phyloP scores from a whole-genome alignment of 2,113 vertebrate species.

The Phasianus colchicus region DNA sequence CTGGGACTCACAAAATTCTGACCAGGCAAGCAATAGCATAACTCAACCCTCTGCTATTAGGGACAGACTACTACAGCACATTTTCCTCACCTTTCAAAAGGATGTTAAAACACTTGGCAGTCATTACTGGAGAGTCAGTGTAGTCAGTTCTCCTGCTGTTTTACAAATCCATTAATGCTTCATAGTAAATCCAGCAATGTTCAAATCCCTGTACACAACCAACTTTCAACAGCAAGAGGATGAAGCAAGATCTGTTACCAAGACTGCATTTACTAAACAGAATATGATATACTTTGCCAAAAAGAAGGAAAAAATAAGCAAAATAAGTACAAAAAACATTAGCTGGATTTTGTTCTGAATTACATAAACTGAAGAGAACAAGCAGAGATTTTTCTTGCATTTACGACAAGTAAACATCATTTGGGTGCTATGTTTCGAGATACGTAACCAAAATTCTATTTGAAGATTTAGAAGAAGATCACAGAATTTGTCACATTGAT shows the following conservation, averaged over 20 bases:
- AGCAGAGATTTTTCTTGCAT: neutral
- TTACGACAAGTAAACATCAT: neutral
- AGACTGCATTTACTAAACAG: neutral
- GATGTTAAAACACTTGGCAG: neutral
- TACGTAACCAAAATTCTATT: neutral
- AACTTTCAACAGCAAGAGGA: neutral
- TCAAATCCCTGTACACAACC: neutral
- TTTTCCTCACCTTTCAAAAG: neutral
- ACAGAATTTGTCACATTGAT: neutral
- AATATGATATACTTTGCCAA: neutral
- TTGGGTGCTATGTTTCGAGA: neutral
- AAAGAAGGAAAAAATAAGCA: neutral
- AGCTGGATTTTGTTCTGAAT: neutral
- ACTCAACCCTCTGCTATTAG: neutral
- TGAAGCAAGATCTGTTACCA: neutral
- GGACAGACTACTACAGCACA: neutral
- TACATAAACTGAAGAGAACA: neutral
- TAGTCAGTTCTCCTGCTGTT: neutral
- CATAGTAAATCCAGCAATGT: neutral
- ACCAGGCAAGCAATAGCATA: neutral
- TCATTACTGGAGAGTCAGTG: neutral
- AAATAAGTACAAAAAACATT: neutral
- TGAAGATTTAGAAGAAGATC: neutral
- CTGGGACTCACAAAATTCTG: neutral
- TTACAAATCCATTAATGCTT: neutral